Base-by-base conservation (phyloP, 2,888 invertebrate genomes). In the Nomada lathburiana region DNA sequence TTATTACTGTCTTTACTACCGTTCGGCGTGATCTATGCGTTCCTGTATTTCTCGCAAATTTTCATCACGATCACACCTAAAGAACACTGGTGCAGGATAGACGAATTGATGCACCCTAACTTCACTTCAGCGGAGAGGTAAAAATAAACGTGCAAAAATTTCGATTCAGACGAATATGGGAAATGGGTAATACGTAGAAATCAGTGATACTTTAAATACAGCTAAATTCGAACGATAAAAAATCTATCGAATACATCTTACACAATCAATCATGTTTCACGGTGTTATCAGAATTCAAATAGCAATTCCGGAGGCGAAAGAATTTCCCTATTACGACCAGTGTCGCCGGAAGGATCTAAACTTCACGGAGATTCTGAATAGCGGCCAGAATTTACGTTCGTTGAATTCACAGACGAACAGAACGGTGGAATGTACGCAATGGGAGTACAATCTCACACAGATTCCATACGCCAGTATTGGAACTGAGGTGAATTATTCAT, bases 391-490 rank as follows among this genome's bases (percentile, higher is more conserved):
- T 59, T 82, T 85, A 18, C 87, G 91, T 3, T 91, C 93, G n/a
- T 76, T 88, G 2, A 85, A 85, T 23, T 94, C 76, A 4, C 59
- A 84, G 29, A 85, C 89, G 50, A 92, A 92, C 69, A 77, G 71
- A 55, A 91, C 90, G 1, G 68, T 92, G 2, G 74, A 63, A 4
- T 95, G 95, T 81, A 83, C 92, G 55, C 94, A 94, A 16, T 95
- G 95, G 95, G 94, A 94, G 65, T 95, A 95, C 90, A 95, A 95
- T 89, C 92, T 93, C 74, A 94, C 94, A 0, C 94, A 94, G 71
- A 93, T 94, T 53, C 95, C 95, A 3, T 94, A 95, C 85, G 90
- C 92, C 16, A 95, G 95, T 70, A 94, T 96, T 60, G 95, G 95
- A 18, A 94, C 95, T 55, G 95, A 95, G 94, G 95, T 96, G 90